phyloP scores from a whole-genome alignment of 1,140 invertebrate species.

The Lanistes nyassanus region DNA sequence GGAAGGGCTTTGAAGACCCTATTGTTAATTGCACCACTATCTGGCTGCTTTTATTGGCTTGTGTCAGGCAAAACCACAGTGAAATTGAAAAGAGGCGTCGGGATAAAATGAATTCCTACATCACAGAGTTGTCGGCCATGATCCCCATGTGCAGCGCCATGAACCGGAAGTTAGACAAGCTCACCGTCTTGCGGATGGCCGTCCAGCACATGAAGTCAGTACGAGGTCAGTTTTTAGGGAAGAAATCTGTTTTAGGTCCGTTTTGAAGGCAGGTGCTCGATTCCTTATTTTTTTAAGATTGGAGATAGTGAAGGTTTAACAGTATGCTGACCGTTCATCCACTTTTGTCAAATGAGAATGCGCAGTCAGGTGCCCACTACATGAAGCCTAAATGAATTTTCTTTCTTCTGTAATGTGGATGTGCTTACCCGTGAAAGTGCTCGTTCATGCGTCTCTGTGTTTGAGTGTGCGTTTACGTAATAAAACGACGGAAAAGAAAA shows the following conservation, averaged over 20 bases:
- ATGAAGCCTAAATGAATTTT: not conserved
- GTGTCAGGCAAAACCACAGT: constrained; percentile 84
- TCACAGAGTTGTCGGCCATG: constrained; percentile 88
- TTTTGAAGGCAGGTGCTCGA: too few relatives aligned
- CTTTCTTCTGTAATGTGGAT: not conserved
- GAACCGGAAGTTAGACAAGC: constrained; percentile 91
- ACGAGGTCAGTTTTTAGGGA: constrained; percentile 43
- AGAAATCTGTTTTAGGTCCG: not conserved
- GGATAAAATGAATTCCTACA: constrained; percentile 97
- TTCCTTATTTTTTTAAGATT: not conserved
- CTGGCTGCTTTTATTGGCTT: too few relatives aligned
- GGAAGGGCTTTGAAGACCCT: too few relatives aligned
- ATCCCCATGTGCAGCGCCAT: constrained; percentile 94
- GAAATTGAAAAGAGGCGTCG: constrained; percentile 93
- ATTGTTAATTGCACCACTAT: too few relatives aligned
- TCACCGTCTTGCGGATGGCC: constrained; percentile 92
- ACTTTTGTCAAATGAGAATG: not conserved
- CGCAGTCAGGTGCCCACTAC: too few relatives aligned
- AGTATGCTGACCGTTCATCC: not conserved
- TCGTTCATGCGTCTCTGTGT: constrained; percentile 1
- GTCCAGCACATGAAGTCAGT: constrained; percentile 86
- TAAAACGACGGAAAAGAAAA: too few relatives aligned
- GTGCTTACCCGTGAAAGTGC: not conserved
- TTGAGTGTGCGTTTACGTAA: not conserved
- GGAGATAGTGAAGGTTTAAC: not conserved